Conservation (phyloP, 1,140 invertebrate genomes). For the Melitaea cinxia region DNA sequence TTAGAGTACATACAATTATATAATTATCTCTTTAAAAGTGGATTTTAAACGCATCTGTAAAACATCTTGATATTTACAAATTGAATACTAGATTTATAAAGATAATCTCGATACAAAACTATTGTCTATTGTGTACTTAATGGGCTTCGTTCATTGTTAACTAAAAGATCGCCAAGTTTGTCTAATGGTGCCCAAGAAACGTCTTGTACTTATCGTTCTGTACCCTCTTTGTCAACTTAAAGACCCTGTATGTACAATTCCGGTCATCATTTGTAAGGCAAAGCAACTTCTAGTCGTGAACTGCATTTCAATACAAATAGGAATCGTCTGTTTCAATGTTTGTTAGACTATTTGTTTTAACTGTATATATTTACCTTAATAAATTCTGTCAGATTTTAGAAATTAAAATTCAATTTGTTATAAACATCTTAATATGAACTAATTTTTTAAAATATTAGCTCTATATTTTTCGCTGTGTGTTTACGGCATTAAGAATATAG, state of each 20-base stretch:
- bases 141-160: background rate
- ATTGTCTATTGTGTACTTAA: no score
- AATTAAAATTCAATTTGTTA: no score
- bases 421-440: no score
- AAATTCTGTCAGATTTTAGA: background rate
- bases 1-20: no score
- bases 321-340: constrained; percentile 16
- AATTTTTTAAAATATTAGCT: no score
- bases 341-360: constrained; percentile 36
- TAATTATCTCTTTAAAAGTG: no score
- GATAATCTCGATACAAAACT: no score
- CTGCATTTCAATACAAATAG: constrained; percentile 22
- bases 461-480: no score
- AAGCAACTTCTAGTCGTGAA: constrained; percentile 10
- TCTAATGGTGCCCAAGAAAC: background rate
- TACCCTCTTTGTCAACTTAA: constrained; percentile 8
- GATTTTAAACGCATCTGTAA: no score
- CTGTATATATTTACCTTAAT: constrained; percentile 34
- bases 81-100: no score
- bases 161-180: background rate
- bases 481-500: no score
- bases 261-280: constrained; percentile 26
- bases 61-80: no score
- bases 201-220: background rate
- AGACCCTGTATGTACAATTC: constrained; percentile 9